These are phyloP conservation scores for Holocentrus rufus DNA, from an alignment of 2,797 vertebrate genomes.

Conservation along the genomic window DNA sequence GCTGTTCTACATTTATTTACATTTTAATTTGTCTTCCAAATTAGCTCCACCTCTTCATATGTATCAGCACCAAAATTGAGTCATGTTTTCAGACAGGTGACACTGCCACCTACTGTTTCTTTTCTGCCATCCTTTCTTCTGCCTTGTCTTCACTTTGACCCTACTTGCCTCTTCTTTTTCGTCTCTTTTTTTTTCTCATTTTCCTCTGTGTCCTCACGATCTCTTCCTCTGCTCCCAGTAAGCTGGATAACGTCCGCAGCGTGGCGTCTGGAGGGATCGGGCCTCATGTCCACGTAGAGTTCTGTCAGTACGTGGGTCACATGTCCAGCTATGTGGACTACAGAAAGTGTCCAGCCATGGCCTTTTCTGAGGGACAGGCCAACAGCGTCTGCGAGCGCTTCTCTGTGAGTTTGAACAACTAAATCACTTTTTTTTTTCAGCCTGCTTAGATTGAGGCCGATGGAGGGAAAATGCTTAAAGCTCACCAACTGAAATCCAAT, in stretches of 20 bases:
- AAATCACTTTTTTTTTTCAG: background rate
- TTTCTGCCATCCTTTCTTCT: no score
- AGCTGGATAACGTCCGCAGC: slow-evolving; percentile 88
- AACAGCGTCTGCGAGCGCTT: slow-evolving; percentile 87
- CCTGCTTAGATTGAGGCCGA: no score
- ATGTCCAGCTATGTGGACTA: slow-evolving; percentile 91
- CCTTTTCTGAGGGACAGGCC: slow-evolving; percentile 52
- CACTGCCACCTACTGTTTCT: no score
- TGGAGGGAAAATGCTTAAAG: no score
- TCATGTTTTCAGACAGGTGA: no score
- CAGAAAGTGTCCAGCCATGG: slow-evolving; percentile 82
- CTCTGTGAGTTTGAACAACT: slow-evolving; percentile 83
- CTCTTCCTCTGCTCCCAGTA: slow-evolving; percentile 76
- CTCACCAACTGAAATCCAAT: no score
- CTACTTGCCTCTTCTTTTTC: no score
- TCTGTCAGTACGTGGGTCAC: slow-evolving; percentile 87
- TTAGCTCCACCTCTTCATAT: no score
- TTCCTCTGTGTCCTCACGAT: background rate
- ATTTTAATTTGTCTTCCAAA: no score
- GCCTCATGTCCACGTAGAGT: slow-evolving; percentile 85
- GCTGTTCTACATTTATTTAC: no score
- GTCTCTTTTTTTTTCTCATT: background rate
- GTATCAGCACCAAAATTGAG: no score
- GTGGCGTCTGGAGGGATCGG: slow-evolving; percentile 65
- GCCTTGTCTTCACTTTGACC: no score